Conservation (phyloP, 2,113 vertebrate genomes). For the Solea senegalensis region DNA sequence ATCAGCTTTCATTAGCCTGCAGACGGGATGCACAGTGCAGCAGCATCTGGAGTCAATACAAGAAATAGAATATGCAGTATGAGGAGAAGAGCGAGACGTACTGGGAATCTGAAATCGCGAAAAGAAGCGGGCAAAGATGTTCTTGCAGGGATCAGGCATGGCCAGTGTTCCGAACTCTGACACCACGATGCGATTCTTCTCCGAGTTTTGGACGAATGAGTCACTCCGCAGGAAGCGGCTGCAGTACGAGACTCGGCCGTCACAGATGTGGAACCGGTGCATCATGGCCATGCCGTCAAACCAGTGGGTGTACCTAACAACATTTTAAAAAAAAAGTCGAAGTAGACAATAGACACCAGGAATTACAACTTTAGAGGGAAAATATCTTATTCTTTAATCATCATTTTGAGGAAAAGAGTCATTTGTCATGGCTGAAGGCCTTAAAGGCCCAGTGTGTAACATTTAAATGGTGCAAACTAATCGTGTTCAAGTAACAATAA, state of each 20-base stretch:
- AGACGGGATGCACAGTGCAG: constrained; percentile 12
- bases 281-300: constrained; percentile 95
- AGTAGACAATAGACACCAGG: background rate
- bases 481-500: too few species aligned
- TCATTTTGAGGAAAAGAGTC: too few species aligned
- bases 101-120: constrained; percentile 85
- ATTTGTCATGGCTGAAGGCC: background rate
- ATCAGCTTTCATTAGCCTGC: constrained; percentile 22
- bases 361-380: background rate
- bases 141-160: constrained; percentile 93
- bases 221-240: constrained; percentile 91
- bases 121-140: constrained; percentile 89
- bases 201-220: constrained; percentile 84
- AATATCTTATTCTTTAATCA: background rate
- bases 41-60: constrained; percentile 18
- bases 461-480: too few species aligned
- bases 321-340: too few species aligned
- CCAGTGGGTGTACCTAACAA: constrained; percentile 89
- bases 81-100: constrained; percentile 65
- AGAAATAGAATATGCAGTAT: constrained; percentile 7
- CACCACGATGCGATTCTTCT: constrained; percentile 85
- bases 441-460: background rate
- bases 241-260: constrained; percentile 85
- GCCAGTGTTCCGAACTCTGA: constrained; percentile 92
- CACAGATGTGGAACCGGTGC: constrained; percentile 89